These are phyloP conservation scores for Dryomyza anilis DNA, from an alignment of 2,888 invertebrate genomes.

Conservation along the genomic window DNA sequence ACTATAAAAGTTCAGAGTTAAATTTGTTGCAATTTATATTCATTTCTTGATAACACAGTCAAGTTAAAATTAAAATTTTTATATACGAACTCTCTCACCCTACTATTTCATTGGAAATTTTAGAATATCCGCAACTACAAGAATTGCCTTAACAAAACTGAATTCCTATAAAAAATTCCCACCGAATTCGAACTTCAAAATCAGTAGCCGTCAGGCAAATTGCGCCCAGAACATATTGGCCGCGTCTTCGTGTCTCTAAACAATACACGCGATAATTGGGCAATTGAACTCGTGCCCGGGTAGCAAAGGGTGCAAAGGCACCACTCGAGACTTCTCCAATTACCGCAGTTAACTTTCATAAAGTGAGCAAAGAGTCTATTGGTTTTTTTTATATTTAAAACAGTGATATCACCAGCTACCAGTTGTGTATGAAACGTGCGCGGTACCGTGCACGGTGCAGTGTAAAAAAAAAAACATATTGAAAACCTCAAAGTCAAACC, in stretches of 20 bases:
- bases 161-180: slow-evolving; percentile 3
- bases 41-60: not conserved
- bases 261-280: slow-evolving; percentile 53
- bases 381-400: too few relatives aligned
- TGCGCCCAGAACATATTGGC: slow-evolving; percentile 45
- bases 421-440: slow-evolving; percentile 27
- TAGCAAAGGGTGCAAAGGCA: slow-evolving; percentile 16
- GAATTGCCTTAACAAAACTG: not conserved
- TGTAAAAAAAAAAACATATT: slow-evolving; percentile 7
- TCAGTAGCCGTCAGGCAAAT: slow-evolving; percentile 17
- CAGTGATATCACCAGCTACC: too few relatives aligned
- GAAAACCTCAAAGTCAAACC: slow-evolving; percentile 41
- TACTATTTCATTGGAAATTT: too few relatives aligned
- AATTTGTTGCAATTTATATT: not conserved
- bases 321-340: slow-evolving; percentile 35
- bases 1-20: not conserved
- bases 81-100: too few relatives aligned
- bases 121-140: too few relatives aligned
- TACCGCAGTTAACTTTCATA: slow-evolving; percentile 35
- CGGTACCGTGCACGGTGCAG: not conserved
- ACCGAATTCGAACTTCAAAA: slow-evolving; percentile 34
- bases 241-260: slow-evolving; percentile 41
- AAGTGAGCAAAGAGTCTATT: slow-evolving; percentile 34
- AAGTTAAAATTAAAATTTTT: not conserved
- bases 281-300: slow-evolving; percentile 42